Evolutionary conservation across 2,888 invertebrate species (phyloP), one percentile per base, ranked within the genome.

Genomic region (Dicycla oo): DNA sequence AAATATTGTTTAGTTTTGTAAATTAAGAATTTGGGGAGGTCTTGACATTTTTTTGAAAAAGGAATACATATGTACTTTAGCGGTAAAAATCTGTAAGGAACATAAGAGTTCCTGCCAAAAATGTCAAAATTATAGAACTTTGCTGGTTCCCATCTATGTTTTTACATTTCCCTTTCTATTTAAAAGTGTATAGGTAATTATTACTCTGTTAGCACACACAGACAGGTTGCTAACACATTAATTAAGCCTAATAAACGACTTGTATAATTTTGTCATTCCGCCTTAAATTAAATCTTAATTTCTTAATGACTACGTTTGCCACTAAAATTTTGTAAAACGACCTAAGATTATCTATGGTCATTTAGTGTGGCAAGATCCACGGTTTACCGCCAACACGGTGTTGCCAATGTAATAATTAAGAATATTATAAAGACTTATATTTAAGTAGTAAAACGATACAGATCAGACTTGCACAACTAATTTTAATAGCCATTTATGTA

Each of bases 401-500:
- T 84, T 82, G 72, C 82, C 75, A 82, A 73, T 62, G 76, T 75
- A 81, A 86, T 88, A 85, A 88, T 88, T 86, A 86, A 80, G 82
- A 80, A 85, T n/a, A n/a, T 81, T 83, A 76, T 82, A 85, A 76
- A 80, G 78, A 75, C 79, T 76, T 75, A 68, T 68, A 81, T 79
- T 83, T 78, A 80, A 84, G 79, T 83, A 81, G 81, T 78, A 65
- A 78, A 76, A 71, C 78, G 91, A 91, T 92, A 89, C 62, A 15
- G 72, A 91, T 92, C 91, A 53, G 67, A 69, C 74, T 72, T 81
- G 75, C 85, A 74, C 78, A 87, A 80, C 88, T 89, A 86, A 91
- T 91, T 91, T 91, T 87, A 91, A 90, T 90, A 89, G 86, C 84
- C 88, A 90, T 89, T 90, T 88, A 83, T 88, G 81, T 87, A 78